Percentiles rank a stretch among this genome's conserved stretches.
Conservation (phyloP, 2,888 invertebrate species). For the Melipona bicolor region DNA sequence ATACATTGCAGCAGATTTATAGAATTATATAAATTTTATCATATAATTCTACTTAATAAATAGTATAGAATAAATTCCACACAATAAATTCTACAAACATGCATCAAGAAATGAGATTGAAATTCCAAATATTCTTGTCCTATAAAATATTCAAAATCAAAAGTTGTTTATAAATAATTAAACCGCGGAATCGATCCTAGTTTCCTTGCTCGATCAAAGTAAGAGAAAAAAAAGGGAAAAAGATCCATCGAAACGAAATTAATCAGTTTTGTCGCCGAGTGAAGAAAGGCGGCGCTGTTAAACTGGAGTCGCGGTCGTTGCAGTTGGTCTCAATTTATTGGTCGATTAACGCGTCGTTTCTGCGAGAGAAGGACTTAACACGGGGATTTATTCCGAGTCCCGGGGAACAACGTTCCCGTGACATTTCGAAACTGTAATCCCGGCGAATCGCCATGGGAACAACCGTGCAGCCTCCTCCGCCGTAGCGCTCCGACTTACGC, state of each 20-base stretch:
- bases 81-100: too few species aligned
- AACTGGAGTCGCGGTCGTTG: too few species aligned
- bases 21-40: too few species aligned
- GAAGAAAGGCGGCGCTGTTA: background rate
- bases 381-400: background rate
- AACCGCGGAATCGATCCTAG: background rate
- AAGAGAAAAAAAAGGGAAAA: too few species aligned
- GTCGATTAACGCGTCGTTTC: background rate
- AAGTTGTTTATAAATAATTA: background rate
- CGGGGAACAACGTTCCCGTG: background rate
- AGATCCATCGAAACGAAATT: background rate
- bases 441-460: background rate
- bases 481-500: background rate
- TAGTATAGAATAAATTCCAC: too few species aligned
- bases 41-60: too few species aligned
- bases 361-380: background rate
- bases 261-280: background rate
- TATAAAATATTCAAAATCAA: too few species aligned
- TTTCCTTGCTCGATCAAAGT: background rate
- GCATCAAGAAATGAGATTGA: too few species aligned
- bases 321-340: background rate
- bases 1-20: too few species aligned
- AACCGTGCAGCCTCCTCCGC: too few species aligned
- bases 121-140: too few species aligned
- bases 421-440: slow-evolving; percentile 4